phyloP scores from a whole-genome alignment of 2,888 invertebrate genomes.

The Patella ulyssiponensis region DNA sequence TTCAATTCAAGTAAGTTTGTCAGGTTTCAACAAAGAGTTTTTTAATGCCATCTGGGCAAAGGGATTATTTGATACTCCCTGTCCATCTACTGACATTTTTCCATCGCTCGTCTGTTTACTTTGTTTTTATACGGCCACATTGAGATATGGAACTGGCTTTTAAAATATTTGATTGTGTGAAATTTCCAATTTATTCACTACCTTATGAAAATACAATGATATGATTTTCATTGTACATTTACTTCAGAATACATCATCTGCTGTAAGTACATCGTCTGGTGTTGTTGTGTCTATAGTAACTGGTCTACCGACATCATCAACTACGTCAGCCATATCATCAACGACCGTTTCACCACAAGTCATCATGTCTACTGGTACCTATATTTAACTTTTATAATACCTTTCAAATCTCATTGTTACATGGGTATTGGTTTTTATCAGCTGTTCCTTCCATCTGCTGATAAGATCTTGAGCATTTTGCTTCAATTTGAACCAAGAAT shows the following conservation, averaged over 20 bases:
- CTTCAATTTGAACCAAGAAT: too few species aligned
- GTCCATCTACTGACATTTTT: background rate
- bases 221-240: too few species aligned
- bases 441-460: background rate
- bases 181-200: too few species aligned
- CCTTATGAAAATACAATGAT: too few species aligned
- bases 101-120: too few species aligned
- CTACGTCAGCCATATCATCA: slow-evolving; percentile 41
- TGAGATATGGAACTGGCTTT: too few species aligned
- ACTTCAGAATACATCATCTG: too few species aligned
- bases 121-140: too few species aligned
- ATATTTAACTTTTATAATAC: background rate
- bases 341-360: slow-evolving; percentile 34
- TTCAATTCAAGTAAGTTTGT: slow-evolving; percentile 22
- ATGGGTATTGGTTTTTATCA: background rate
- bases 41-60: background rate
- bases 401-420: background rate
- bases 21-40: too few species aligned
- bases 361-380: slow-evolving; percentile 49
- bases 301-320: slow-evolving; percentile 42
- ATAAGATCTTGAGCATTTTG: too few species aligned
- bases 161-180: too few species aligned
- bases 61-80: background rate
- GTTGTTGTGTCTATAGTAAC: slow-evolving; percentile 68
- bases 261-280: slow-evolving; percentile 35